Conservation (phyloP, 2,113 vertebrate genomes). For the Seriola aureovittata region DNA sequence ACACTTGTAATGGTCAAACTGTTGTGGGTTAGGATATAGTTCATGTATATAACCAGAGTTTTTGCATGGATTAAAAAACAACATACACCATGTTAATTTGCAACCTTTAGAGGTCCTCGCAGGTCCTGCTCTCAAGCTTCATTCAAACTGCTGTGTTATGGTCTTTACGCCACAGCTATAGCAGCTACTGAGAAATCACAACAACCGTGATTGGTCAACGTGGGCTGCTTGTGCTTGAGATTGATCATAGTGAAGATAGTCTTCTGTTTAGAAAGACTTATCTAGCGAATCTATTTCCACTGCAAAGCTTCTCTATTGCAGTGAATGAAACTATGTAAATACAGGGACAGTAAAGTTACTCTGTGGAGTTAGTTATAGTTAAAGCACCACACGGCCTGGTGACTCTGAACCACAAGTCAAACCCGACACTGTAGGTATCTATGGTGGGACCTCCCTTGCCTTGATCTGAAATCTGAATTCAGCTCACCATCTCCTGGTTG, state of each 20-base stretch:
- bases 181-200: neutral
- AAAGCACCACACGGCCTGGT: neutral
- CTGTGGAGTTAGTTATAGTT: neutral
- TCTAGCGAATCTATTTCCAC: neutral
- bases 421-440: neutral
- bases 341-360: neutral
- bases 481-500: neutral
- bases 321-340: neutral
- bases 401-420: slow-evolving; percentile 1
- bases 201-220: neutral
- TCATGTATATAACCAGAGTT: no score
- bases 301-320: neutral
- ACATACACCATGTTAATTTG: no score
- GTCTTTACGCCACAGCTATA: neutral
- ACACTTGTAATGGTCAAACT: no score
- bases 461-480: slow-evolving; percentile 1
- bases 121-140: no score
- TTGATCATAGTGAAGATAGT: neutral
- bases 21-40: no score
- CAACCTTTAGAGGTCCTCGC: neutral
- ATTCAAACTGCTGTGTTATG: neutral
- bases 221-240: neutral
- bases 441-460: neutral
- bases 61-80: no score
- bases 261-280: neutral